A percentile compares a stretch with the other conserved stretches of the same genome.
These are phyloP conservation scores for Nomia melanderi DNA, from an alignment of 1,140 invertebrate genomes.

Conservation along the genomic window DNA sequence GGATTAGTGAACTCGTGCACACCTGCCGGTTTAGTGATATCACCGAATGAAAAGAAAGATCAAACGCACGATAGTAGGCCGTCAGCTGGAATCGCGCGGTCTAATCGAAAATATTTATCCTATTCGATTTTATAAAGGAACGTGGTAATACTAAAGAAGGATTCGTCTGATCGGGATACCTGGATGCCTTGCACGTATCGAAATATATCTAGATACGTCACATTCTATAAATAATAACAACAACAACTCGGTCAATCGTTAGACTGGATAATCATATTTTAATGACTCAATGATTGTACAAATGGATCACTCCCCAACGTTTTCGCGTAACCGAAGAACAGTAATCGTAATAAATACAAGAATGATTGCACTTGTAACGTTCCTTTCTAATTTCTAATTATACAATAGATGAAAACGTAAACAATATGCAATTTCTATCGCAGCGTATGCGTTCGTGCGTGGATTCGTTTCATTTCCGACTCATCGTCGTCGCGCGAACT, in stretches of 20 bases:
- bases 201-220: too few species aligned
- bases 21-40: slow-evolving; percentile 31
- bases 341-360: slow-evolving; percentile 79
- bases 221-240: too few species aligned
- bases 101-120: neutral
- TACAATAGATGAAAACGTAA: slow-evolving; percentile 57
- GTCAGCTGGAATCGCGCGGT: neutral
- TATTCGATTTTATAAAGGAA: too few species aligned
- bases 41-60: neutral
- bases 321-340: slow-evolving; percentile 79
- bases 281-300: slow-evolving; percentile 82
- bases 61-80: neutral
- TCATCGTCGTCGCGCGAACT: slow-evolving; percentile 14
- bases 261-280: slow-evolving; percentile 81
- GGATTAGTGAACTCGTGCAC: neutral
- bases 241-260: too few species aligned
- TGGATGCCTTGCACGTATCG: too few species aligned
- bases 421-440: slow-evolving; percentile 34
- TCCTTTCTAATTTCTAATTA: slow-evolving; percentile 57
- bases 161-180: too few species aligned
- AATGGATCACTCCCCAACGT: slow-evolving; percentile 80
- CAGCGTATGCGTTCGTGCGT: slow-evolving; percentile 19
- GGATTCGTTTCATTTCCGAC: slow-evolving; percentile 45
- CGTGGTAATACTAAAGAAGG: too few species aligned
- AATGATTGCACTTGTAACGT: slow-evolving; percentile 74